Percentiles rank a stretch among this genome's conserved stretches.
Evolutionary conservation across 2,113 vertebrate genomes (phyloP).

Genomic region (Formicarius rufipectus): DNA sequence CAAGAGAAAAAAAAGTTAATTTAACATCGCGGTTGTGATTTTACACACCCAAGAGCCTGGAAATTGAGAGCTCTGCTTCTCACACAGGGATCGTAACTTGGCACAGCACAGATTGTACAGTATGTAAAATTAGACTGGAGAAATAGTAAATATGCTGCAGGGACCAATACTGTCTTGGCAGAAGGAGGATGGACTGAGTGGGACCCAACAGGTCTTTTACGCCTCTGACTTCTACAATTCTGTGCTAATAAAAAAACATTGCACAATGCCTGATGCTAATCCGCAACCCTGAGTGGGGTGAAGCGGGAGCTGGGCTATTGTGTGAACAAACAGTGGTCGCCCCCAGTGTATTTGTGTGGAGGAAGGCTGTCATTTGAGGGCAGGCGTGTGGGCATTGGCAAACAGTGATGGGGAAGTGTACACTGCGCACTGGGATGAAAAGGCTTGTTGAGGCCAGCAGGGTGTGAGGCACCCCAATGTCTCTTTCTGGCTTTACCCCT

Average conservation of each 20-base stretch:
- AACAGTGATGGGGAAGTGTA: background rate
- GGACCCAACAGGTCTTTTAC: conserved; percentile 67
- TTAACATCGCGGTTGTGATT: conserved; percentile 63
- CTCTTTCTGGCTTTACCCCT: background rate
- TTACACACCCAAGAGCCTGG: conserved; percentile 69
- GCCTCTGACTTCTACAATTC: conserved; percentile 59
- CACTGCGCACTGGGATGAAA: rapidly evolving
- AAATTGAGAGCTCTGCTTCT: conserved; percentile 56
- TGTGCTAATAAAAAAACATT: conserved; percentile 35
- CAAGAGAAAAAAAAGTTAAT: conserved; percentile 44
- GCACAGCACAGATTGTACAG: conserved; percentile 63
- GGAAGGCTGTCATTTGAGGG: background rate
- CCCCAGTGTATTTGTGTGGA: rapidly evolving
- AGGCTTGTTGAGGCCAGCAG: rapidly evolving
- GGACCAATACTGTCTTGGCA: conserved; percentile 69
- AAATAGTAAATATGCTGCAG: conserved; percentile 60
- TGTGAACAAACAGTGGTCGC: rapidly evolving
- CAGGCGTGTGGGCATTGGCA: rapidly evolving
- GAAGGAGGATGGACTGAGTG: conserved; percentile 63
- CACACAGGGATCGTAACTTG: conserved; percentile 59
- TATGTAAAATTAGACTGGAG: conserved; percentile 62
- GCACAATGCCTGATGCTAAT: conserved; percentile 7
- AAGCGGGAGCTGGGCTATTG: background rate
- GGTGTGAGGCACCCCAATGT: rapidly evolving
- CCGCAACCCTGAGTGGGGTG: background rate